Evolutionary conservation across 2,888 invertebrate genomes (phyloP).

Genomic region (Scaptomyza flava): DNA sequence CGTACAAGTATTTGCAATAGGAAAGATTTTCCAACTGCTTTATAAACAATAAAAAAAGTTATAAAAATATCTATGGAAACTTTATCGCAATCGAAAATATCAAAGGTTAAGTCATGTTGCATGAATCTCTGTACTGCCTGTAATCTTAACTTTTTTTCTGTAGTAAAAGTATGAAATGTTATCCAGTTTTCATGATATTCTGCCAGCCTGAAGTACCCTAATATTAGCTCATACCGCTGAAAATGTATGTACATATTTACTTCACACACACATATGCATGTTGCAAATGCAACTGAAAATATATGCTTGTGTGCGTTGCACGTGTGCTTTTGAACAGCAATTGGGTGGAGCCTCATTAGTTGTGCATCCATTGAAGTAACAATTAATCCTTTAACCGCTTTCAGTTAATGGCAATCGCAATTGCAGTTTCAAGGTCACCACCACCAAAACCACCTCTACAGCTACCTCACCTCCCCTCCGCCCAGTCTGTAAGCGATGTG

Average conservation of each 20-base stretch:
- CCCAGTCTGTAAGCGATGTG: conserved; percentile 13
- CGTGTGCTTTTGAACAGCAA: conserved; percentile 27
- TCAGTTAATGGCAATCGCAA: conserved; percentile 44
- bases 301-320: not conserved
- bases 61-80: too few relatives aligned
- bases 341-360: conserved; percentile 44
- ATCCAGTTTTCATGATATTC: not conserved
- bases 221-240: conserved; percentile 4
- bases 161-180: not conserved
- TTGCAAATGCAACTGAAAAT: not conserved
- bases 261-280: not conserved
- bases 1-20: too few relatives aligned
- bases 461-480: not conserved
- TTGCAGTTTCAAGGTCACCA: conserved; percentile 41
- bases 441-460: not conserved
- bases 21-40: too few relatives aligned
- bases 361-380: conserved; percentile 27
- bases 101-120: too few relatives aligned
- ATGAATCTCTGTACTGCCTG: too few relatives aligned
- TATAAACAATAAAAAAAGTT: too few relatives aligned
- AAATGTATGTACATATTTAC: not conserved
- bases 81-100: too few relatives aligned
- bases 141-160: not conserved
- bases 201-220: conserved; percentile 19
- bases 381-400: conserved; percentile 42